phyloP scores from a whole-genome alignment of 2,113 vertebrate genomes.

The Zingel zingel region DNA sequence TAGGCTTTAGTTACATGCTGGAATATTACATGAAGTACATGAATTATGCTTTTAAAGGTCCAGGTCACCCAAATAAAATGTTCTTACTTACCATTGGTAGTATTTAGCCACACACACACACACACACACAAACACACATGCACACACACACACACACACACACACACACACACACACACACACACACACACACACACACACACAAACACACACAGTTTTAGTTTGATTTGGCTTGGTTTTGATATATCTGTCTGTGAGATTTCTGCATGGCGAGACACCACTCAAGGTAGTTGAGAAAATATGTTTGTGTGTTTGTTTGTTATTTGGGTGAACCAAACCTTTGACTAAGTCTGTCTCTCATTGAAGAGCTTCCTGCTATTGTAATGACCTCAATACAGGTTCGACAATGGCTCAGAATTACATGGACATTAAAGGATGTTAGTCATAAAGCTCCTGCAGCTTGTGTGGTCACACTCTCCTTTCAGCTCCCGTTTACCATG shows the following conservation, averaged over 20 bases:
- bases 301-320: background rate
- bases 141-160: too few species aligned
- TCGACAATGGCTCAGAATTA: constrained; percentile 38
- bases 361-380: constrained; percentile 7
- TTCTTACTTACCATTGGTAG: background rate
- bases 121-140: too few species aligned
- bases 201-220: background rate
- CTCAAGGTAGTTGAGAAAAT: background rate
- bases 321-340: background rate
- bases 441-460: constrained; percentile 51
- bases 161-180: too few species aligned
- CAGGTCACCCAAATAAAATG: too few species aligned
- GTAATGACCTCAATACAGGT: constrained; percentile 14
- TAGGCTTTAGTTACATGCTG: background rate
- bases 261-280: background rate
- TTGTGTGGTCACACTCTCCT: constrained; percentile 76
- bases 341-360: background rate
- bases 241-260: background rate
- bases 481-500: constrained; percentile 49
- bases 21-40: background rate
- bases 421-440: constrained; percentile 43
- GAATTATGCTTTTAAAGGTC: background rate
- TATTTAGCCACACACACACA: background rate
- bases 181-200: too few species aligned
- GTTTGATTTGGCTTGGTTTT: background rate